Evolutionary conservation across 2,113 vertebrate species (phyloP).

Genomic region (Lamprotornis superbus): DNA sequence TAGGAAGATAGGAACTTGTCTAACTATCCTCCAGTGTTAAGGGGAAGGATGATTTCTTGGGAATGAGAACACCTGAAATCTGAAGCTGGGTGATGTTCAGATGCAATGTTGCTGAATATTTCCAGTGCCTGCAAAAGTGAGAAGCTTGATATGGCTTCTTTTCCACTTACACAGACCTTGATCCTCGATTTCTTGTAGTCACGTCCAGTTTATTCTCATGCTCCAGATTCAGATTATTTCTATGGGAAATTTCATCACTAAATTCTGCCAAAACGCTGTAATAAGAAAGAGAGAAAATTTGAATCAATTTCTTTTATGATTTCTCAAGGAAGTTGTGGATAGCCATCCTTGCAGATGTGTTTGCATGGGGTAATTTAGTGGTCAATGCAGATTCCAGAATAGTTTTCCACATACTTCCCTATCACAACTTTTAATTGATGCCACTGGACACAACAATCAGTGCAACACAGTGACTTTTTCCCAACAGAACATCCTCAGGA

Average conservation of each 20-base stretch:
- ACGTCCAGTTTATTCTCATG: not conserved
- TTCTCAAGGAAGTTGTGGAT: not conserved
- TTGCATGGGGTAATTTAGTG: not conserved
- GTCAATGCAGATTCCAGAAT: not conserved
- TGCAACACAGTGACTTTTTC: not conserved
- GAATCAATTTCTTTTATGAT: not conserved
- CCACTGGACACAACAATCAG: not conserved
- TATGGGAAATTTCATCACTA: not conserved
- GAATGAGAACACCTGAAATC: not conserved
- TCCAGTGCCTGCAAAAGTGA: not conserved
- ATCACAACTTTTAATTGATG: not conserved
- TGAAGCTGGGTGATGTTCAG: not conserved
- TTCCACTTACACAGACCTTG: not conserved
- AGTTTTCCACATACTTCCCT: not conserved
- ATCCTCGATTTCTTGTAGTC: not conserved
- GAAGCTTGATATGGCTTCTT: not conserved
- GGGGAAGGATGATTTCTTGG: not conserved
- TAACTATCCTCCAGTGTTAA: accelerated
- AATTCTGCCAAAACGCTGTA: not conserved
- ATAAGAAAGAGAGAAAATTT: not conserved
- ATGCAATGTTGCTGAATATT: not conserved
- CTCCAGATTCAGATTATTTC: not conserved
- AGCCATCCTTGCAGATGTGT: not conserved
- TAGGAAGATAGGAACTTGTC: not conserved
- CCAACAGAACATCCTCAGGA: not conserved